Percentiles rank a stretch among this genome's conserved stretches.
Conservation (phyloP, 2,113 vertebrate genomes). For the Chaetodon auriga region DNA sequence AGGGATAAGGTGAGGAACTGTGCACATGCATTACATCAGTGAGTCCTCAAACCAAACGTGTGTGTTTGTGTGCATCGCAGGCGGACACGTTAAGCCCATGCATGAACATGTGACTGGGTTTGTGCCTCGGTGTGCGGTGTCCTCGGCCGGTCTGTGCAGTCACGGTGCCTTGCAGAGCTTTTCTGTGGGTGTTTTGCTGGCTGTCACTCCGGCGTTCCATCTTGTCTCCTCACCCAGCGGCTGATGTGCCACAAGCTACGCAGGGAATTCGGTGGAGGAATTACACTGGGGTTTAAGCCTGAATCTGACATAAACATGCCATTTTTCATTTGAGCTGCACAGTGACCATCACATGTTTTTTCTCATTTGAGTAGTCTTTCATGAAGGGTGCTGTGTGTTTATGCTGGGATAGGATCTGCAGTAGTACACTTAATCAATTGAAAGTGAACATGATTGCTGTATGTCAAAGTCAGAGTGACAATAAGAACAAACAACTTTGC, state of each 20-base stretch:
- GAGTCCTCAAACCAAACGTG: background rate
- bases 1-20: background rate
- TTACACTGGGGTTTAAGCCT: constrained; percentile 1
- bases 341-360: background rate
- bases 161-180: constrained; percentile 29
- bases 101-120: constrained; percentile 30
- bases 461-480: background rate
- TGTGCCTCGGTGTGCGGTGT: constrained; percentile 6
- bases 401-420: background rate
- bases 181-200: constrained; percentile 58
- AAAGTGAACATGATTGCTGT: background rate
- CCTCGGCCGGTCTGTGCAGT: constrained; percentile 3
- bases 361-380: background rate
- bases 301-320: constrained; percentile 2
- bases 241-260: constrained; percentile 36
- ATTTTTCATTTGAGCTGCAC: constrained; percentile 18
- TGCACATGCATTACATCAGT: background rate
- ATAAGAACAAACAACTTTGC: background rate
- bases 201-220: constrained; percentile 50
- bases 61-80: background rate
- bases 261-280: constrained; percentile 35
- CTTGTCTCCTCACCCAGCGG: constrained; percentile 51
- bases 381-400: background rate
- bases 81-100: constrained; percentile 16
- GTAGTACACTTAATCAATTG: background rate